Conservation (phyloP, 2,888 invertebrate species). For the Campopleginae sp. region DNA sequence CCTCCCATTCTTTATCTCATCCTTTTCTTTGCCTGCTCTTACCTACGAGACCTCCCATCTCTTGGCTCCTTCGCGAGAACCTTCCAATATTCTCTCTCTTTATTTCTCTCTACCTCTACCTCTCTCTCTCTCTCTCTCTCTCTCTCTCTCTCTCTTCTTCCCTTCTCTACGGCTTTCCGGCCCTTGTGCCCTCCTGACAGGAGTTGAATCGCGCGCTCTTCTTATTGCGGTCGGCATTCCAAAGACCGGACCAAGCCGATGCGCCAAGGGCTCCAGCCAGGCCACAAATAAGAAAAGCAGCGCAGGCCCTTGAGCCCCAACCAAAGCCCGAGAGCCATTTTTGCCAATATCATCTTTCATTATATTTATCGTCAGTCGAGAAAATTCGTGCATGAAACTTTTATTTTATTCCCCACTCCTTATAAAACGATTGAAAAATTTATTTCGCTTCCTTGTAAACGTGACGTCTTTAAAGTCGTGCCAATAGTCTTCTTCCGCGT, state of each 20-base stretch:
- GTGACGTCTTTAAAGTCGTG: neutral
- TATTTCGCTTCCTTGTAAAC: neutral
- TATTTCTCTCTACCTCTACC: conserved; percentile 30
- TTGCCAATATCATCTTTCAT: conserved; percentile 27
- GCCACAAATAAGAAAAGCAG: conserved; percentile 35
- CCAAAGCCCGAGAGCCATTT: conserved; percentile 49
- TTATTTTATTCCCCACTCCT: conserved; percentile 30
- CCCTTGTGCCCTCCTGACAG: conserved; percentile 65
- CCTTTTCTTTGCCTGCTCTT: conserved; percentile 56
- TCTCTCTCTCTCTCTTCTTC: neutral
- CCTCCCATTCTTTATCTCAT: conserved; percentile 47
- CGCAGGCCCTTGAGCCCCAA: conserved; percentile 20
- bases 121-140: conserved; percentile 12
- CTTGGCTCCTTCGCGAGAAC: conserved; percentile 47
- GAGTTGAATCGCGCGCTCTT: conserved; percentile 70
- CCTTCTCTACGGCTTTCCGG: conserved; percentile 45
- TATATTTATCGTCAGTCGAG: neutral
- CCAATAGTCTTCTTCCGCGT: neutral
- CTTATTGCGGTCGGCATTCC: conserved; percentile 78
- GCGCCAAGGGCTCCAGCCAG: conserved; percentile 26
- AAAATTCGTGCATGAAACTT: conserved; percentile 12
- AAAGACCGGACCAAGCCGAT: conserved; percentile 74
- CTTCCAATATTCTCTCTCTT: conserved; percentile 42
- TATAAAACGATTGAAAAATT: neutral
- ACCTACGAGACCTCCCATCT: conserved; percentile 40